phyloP scores from a whole-genome alignment of 2,888 invertebrate genomes.

The Eudasyphora cyanicolor region DNA sequence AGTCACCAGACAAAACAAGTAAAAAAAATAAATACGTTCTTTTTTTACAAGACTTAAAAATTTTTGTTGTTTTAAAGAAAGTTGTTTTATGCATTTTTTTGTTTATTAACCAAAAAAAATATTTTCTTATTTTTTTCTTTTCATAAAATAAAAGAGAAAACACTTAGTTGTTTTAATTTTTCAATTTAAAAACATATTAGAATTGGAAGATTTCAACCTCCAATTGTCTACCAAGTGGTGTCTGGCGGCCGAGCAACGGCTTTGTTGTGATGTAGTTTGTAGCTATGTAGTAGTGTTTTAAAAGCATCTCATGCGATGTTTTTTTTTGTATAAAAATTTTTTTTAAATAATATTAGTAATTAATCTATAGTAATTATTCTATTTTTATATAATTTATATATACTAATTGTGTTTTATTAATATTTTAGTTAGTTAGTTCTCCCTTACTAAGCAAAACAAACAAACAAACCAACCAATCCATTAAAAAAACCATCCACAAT shows the following conservation, averaged over 20 bases:
- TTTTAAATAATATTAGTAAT: conserved; percentile 9
- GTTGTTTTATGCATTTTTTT: background rate
- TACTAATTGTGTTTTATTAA: background rate
- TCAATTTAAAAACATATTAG: too few relatives aligned
- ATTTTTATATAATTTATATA: conserved; percentile 11
- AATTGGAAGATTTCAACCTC: too few relatives aligned
- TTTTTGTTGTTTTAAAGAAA: background rate
- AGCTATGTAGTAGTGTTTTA: background rate
- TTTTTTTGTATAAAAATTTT: conserved; percentile 13
- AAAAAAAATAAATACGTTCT: background rate
- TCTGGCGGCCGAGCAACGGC: background rate
- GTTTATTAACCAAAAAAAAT: too few relatives aligned
- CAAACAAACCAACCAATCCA: conserved; percentile 39
- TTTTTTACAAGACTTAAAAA: background rate
- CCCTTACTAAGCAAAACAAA: conserved; percentile 51
- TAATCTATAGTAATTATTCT: conserved; percentile 32
- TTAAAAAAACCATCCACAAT: conserved; percentile 24
- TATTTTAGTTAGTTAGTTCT: background rate
- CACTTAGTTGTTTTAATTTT: too few relatives aligned
- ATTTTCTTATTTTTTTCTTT: too few relatives aligned
- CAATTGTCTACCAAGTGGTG: background rate
- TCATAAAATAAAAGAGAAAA: too few relatives aligned
- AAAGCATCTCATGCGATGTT: background rate
- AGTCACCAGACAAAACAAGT: background rate
- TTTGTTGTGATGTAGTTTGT: background rate